Percentiles rank a stretch among this genome's conserved stretches.
Conservation (phyloP, 35 echinoderm and acorn worm species). For the Strongylocentrotus purpuratus region DNA sequence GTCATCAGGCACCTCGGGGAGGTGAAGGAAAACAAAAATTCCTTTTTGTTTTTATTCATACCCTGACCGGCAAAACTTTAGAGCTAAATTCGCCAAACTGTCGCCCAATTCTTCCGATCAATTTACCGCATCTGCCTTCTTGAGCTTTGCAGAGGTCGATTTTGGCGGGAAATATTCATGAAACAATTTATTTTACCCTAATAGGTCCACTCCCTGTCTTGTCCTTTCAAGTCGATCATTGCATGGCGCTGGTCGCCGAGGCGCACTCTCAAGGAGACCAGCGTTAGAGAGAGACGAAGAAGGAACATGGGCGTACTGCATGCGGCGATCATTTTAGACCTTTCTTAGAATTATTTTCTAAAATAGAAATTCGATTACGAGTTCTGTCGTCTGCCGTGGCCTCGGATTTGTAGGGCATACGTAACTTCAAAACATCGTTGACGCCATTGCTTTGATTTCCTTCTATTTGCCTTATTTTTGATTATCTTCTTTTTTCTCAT, state of each 20-base stretch:
- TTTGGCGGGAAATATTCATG: conserved; percentile 46
- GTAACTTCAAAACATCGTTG: background rate
- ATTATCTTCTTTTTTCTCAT: no score
- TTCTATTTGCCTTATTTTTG: background rate
- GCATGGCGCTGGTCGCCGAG: background rate
- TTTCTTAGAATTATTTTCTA: background rate
- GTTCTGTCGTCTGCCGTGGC: background rate
- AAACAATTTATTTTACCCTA: background rate
- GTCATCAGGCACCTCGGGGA: background rate
- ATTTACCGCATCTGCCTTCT: conserved; percentile 35
- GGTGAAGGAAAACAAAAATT: background rate
- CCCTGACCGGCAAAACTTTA: conserved; percentile 34
- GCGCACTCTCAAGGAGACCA: background rate
- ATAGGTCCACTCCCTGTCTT: background rate
- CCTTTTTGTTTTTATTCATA: background rate
- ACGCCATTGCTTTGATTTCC: background rate
- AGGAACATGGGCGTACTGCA: background rate
- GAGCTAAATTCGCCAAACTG: conserved; percentile 42
- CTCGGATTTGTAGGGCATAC: background rate
- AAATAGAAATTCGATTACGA: background rate
- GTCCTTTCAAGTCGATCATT: background rate
- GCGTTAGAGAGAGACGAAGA: background rate
- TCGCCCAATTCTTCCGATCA: conserved; percentile 47
- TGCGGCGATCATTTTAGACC: background rate
- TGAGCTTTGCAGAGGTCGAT: conserved; percentile 6